phyloP scores from a whole-genome alignment of 2,888 invertebrate species.

The Tortricodes alternella region DNA sequence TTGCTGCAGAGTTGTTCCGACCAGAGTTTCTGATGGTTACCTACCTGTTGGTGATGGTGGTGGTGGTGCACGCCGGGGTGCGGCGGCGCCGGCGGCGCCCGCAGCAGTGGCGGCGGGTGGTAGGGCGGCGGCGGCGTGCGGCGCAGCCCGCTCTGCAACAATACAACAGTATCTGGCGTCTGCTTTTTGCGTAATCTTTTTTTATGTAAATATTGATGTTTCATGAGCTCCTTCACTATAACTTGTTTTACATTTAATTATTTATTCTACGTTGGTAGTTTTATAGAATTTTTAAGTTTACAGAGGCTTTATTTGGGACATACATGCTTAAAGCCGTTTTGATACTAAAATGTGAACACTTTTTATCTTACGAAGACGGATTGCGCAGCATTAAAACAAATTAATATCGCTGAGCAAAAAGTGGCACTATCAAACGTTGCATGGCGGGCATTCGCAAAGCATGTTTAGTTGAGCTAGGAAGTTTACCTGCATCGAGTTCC shows the following conservation, averaged over 20 bases:
- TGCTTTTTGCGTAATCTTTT: constrained; percentile 10
- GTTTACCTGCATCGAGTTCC: constrained; percentile 84
- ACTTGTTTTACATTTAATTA: background rate
- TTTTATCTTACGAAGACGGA: too few species aligned
- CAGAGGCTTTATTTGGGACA: too few species aligned
- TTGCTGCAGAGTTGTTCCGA: background rate
- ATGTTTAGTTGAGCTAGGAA: constrained; percentile 23
- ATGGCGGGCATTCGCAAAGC: constrained; percentile 61
- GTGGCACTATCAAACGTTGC: constrained; percentile 65
- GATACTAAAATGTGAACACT: too few species aligned
- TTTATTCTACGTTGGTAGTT: too few species aligned
- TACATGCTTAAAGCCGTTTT: background rate
- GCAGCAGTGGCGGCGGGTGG: constrained; percentile 81
- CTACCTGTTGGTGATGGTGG: constrained; percentile 66
- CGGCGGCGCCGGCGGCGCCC: constrained; percentile 57
- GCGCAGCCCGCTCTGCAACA: constrained; percentile 82
- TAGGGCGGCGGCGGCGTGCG: constrained; percentile 91
- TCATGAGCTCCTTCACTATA: too few species aligned
- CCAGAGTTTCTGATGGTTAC: background rate
- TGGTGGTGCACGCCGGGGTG: constrained; percentile 55
- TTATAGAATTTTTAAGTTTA: too few species aligned
- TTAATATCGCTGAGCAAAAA: constrained; percentile 61
- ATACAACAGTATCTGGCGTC: constrained; percentile 36
- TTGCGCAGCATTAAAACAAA: background rate
- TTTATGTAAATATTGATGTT: background rate